These are phyloP conservation scores for Tenthredo notha DNA, from an alignment of 2,888 invertebrate genomes.

Conservation along the genomic window DNA sequence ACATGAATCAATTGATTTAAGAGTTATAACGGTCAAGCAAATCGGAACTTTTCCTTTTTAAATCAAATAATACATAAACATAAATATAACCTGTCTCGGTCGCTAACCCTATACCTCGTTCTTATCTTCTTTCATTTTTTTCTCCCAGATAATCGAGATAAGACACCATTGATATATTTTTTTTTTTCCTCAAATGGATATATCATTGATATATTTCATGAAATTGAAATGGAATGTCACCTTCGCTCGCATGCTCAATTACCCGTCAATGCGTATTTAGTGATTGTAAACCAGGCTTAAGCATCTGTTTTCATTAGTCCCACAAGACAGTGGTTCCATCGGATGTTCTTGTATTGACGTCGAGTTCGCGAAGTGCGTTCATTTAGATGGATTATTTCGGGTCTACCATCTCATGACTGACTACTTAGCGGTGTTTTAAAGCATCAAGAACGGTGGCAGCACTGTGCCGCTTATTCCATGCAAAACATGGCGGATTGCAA, in stretches of 20 bases:
- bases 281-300: neutral
- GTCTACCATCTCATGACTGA: neutral
- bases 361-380: neutral
- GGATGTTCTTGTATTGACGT: neutral
- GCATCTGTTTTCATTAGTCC: neutral
- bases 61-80: neutral
- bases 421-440: neutral
- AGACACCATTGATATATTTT: neutral
- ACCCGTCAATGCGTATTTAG: neutral
- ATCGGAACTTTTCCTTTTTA: neutral
- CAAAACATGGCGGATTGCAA: constrained; percentile 74
- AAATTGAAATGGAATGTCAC: too few species aligned
- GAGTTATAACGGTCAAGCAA: neutral
- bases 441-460: constrained; percentile 56
- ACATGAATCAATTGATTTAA: neutral
- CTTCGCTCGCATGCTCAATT: too few species aligned
- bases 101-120: constrained; percentile 9
- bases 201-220: neutral
- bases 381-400: neutral
- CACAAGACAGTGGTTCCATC: neutral
- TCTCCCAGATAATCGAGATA: neutral
- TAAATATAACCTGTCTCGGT: constrained; percentile 31
- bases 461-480: constrained; percentile 58
- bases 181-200: too few species aligned
- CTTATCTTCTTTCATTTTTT: neutral